Evolutionary conservation across 1,140 invertebrate species (phyloP).

Genomic region (Olivierus martensii): DNA sequence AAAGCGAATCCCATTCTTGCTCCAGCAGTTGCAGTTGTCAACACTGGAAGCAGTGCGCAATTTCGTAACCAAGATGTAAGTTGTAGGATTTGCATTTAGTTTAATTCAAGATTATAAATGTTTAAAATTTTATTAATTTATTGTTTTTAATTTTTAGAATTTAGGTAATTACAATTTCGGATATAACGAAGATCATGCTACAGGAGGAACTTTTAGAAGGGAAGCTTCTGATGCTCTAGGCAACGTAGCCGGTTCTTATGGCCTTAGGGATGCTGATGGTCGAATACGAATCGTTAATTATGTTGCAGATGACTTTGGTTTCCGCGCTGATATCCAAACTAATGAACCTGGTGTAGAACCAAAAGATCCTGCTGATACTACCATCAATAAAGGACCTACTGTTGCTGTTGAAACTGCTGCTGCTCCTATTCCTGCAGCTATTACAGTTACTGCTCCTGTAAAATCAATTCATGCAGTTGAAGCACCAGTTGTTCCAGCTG

Average conservation of each 20-base stretch:
- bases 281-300: constrained; percentile 24
- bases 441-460: constrained; percentile 20
- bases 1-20: background rate
- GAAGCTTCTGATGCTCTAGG: constrained; percentile 19
- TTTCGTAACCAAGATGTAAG: constrained; percentile 22
- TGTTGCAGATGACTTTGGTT: constrained; percentile 24
- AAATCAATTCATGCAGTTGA: constrained; percentile 4
- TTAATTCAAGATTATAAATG: background rate
- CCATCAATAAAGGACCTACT: constrained; percentile 18
- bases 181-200: constrained; percentile 25
- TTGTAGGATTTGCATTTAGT: no score
- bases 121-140: constrained; percentile 1
- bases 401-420: constrained; percentile 30
- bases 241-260: constrained; percentile 22
- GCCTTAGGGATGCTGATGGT: constrained; percentile 23
- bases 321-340: constrained; percentile 21
- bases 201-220: constrained; percentile 22
- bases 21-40: constrained; percentile 11
- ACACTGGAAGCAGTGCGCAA: constrained; percentile 19
- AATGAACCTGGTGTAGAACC: constrained; percentile 20
- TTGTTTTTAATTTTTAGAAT: constrained; percentile 5
- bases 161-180: constrained; percentile 24
- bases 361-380: constrained; percentile 17
- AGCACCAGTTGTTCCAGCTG: constrained; percentile 18
- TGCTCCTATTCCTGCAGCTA: constrained; percentile 37